phyloP scores from a whole-genome alignment of 2,888 invertebrate species.

The Drosophila cracens region DNA sequence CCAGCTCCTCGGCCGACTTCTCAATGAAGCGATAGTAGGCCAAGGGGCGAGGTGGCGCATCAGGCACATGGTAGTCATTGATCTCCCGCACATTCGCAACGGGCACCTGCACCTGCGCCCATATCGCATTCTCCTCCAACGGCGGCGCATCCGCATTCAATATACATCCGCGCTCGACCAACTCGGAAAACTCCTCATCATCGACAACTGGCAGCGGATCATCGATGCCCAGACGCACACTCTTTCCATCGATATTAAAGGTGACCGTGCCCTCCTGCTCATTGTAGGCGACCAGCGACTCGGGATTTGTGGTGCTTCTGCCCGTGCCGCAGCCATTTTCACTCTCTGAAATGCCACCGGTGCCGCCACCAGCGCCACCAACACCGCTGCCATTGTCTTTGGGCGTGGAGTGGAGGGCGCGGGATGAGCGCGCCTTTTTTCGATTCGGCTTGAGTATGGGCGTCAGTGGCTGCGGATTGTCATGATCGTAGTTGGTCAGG shows the following conservation, averaged over 20 bases:
- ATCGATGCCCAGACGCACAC: conserved; percentile 88
- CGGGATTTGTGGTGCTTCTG: conserved; percentile 69
- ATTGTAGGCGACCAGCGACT: conserved; percentile 89
- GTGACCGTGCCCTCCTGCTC: conserved; percentile 94
- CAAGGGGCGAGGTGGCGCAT: conserved; percentile 93
- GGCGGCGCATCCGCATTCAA: conserved; percentile 82
- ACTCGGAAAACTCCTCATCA: conserved; percentile 87
- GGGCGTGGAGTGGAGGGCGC: conserved; percentile 86
- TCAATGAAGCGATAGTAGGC: conserved; percentile 97
- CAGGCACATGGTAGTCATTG: conserved; percentile 91
- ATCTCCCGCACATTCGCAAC: conserved; percentile 90
- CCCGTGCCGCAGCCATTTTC: conserved; percentile 55
- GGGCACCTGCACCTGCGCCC: conserved; percentile 87
- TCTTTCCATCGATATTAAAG: conserved; percentile 93
- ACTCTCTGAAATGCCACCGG: conserved; percentile 35
- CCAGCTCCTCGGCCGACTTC: conserved; percentile 96
- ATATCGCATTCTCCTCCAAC: conserved; percentile 82
- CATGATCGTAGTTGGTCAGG: conserved; percentile 93
- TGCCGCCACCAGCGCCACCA: conserved; percentile 14
- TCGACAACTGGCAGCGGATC: conserved; percentile 90
- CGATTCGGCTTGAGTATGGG: conserved; percentile 88
- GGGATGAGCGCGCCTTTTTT: conserved; percentile 87
- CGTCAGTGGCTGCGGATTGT: conserved; percentile 89
- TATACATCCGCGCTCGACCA: conserved; percentile 83
- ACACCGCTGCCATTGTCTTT: conserved; percentile 81